phyloP scores from a whole-genome alignment of 2,113 vertebrate genomes.

The Planiliza haematocheilus region DNA sequence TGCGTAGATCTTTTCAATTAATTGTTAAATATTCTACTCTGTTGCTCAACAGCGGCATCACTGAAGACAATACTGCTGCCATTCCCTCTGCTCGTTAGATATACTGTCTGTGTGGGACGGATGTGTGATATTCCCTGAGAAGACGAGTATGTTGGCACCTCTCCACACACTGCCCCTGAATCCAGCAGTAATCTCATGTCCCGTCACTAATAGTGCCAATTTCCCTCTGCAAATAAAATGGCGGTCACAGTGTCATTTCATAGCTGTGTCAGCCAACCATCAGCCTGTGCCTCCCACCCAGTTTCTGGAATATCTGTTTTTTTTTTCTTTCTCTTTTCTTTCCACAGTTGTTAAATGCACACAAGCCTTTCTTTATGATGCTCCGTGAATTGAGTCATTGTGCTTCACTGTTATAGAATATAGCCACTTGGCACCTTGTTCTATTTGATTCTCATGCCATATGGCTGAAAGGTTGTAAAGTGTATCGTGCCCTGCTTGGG shows the following conservation, averaged over 20 bases:
- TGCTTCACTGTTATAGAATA: slow-evolving; percentile 61
- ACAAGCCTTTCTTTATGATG: slow-evolving; percentile 58
- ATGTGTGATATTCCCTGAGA: slow-evolving; percentile 57
- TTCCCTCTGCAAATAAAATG: slow-evolving; percentile 54
- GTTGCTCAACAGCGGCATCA: not conserved
- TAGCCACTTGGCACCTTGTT: slow-evolving; percentile 54
- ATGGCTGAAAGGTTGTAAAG: slow-evolving; percentile 62
- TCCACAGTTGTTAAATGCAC: slow-evolving; percentile 39
- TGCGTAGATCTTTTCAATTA: not conserved
- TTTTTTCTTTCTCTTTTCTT: slow-evolving; percentile 56
- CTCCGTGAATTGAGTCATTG: slow-evolving; percentile 65
- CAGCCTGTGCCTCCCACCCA: slow-evolving; percentile 44
- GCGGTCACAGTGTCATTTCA: slow-evolving; percentile 49
- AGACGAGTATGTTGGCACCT: slow-evolving; percentile 39
- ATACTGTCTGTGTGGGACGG: slow-evolving; percentile 40
- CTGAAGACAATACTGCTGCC: slow-evolving; percentile 4
- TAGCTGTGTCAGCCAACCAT: slow-evolving; percentile 47
- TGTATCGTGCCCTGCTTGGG: slow-evolving; percentile 62
- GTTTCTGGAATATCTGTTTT: slow-evolving; percentile 56
- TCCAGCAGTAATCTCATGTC: slow-evolving; percentile 46
- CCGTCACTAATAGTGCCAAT: slow-evolving; percentile 33
- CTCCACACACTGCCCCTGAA: slow-evolving; percentile 48
- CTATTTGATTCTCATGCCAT: slow-evolving; percentile 51
- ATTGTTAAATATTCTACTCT: slow-evolving; percentile 6
- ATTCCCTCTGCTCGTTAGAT: slow-evolving; percentile 26